Evolutionary conservation across 2,113 vertebrate species (phyloP), one percentile per base, ranked within the genome.

Genomic region (Phaethornis superciliosus): DNA sequence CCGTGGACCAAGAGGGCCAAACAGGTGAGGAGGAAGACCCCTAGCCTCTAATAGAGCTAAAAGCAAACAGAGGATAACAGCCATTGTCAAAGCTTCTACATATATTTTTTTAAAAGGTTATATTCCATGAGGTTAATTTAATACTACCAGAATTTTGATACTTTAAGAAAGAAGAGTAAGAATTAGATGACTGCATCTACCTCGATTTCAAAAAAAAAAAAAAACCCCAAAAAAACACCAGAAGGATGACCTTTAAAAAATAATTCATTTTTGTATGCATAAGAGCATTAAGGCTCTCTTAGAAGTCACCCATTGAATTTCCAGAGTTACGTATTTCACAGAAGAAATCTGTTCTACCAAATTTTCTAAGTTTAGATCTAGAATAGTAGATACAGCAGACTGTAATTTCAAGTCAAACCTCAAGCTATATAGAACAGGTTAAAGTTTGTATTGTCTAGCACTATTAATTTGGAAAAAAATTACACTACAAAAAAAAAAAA

Each of bases 1-100:
- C 83, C 99, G 98, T 96, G 99, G 99, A 95, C 99, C 99, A 93
- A 99, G 98, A 88, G 99, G 99, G 81, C 99, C 99, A 97, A 99
- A 99, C 72, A 99, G 98, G 97, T 99, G 99, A 97, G 99, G 99
- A 87, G 99, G 99, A 97, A 99, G 99, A 97, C 99, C 99, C 96
- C 99, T 98, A 96, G 99, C 99, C 97, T 99, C 99, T 96, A 99
- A 97, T 19, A 99, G 97, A 96, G 99, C 99, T 99, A 96, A 93
- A 96, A 93, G 67, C 93, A 97, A 95, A 97, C 90, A 97, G 92
- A 96, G 96, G 94, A 96, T 93, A 97, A 96, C 88, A 96, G 93
- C 93, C 93, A 96, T 96, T 92, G 95, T 97, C 93, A 97, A 96
- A 96, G 96, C 85, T 95, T 95, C 95, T 93, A 93, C 0, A 26